A percentile compares a stretch with the other conserved stretches of the same genome.
phyloP scores from a whole-genome alignment of 1,140 invertebrate species.

The Lordiphosa stackelbergi region DNA sequence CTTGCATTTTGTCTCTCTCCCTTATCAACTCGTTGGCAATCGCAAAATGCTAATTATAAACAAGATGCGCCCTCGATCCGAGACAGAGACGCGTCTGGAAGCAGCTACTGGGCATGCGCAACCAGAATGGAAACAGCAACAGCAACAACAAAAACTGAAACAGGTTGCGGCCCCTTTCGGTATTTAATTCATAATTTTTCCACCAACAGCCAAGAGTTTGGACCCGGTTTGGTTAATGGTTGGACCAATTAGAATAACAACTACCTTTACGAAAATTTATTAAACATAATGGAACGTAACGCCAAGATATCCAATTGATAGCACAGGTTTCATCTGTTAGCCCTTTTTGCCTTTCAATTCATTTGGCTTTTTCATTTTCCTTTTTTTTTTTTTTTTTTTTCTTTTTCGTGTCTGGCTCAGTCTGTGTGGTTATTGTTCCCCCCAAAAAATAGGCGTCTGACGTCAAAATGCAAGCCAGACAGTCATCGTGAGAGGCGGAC shows the following conservation, averaged over 20 bases:
- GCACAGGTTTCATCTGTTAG: slow-evolving; percentile 35
- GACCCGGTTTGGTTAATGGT: slow-evolving; percentile 37
- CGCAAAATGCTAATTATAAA: slow-evolving; percentile 74
- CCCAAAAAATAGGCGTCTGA: slow-evolving; percentile 49
- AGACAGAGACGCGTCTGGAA: slow-evolving; percentile 20
- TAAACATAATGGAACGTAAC: slow-evolving; percentile 61
- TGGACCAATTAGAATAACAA: slow-evolving; percentile 69
- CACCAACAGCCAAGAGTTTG: background rate
- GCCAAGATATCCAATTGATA: slow-evolving; percentile 42
- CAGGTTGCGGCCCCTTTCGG: slow-evolving; percentile 23
- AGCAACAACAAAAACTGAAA: slow-evolving; percentile 26
- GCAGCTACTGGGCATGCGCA: slow-evolving; percentile 66
- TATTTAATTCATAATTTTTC: slow-evolving; percentile 61
- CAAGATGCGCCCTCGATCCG: slow-evolving; percentile 40
- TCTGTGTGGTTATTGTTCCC: slow-evolving; percentile 14
- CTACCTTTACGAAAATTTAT: slow-evolving; percentile 64
- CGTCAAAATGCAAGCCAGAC: slow-evolving; percentile 59
- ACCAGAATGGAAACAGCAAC: slow-evolving; percentile 19
- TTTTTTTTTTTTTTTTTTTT: slow-evolving; percentile 4
- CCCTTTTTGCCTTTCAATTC: slow-evolving; percentile 30
- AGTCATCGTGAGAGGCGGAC: background rate
- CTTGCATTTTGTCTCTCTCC: slow-evolving; percentile 53
- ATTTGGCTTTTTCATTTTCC: slow-evolving; percentile 26
- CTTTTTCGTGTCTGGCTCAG: slow-evolving; percentile 52
- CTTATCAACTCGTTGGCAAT: slow-evolving; percentile 63